These are phyloP conservation scores for Haliclona indistincta DNA, from an alignment of 37 sponge, comb jelly and placozoan genomes.

Conservation along the genomic window DNA sequence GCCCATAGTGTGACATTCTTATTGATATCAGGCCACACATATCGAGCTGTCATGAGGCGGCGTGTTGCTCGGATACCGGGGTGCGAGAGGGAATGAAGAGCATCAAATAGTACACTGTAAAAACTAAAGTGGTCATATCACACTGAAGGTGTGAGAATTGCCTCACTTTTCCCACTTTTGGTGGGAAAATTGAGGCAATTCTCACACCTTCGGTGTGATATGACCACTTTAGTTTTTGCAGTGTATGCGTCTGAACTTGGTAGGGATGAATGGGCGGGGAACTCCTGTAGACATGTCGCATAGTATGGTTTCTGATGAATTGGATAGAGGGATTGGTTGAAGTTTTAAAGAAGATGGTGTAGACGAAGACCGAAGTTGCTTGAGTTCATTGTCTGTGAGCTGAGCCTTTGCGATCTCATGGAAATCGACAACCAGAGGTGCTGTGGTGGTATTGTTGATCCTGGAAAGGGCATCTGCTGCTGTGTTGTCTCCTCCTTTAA, in stretches of 20 bases:
- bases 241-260: slow-evolving; percentile 19
- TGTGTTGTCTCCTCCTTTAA: not conserved
- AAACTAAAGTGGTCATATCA: no score
- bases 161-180: no score
- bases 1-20: slow-evolving; percentile 38
- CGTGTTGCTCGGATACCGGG: slow-evolving; percentile 61
- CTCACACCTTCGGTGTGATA: no score
- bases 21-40: slow-evolving; percentile 59
- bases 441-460: slow-evolving; percentile 22
- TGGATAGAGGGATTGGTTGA: slow-evolving; percentile 22
- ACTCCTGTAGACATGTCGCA: slow-evolving; percentile 47
- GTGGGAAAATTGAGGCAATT: no score
- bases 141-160: no score
- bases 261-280: slow-evolving; percentile 45
- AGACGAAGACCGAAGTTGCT: not conserved
- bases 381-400: not conserved
- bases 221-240: no score
- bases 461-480: slow-evolving; percentile 49
- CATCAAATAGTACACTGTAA: slow-evolving; percentile 30
- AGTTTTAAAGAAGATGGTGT: slow-evolving; percentile 15
- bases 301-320: slow-evolving; percentile 6
- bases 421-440: slow-evolving; percentile 7
- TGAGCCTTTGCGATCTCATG: slow-evolving; percentile 3
- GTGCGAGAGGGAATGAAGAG: slow-evolving; percentile 43
- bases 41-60: slow-evolving; percentile 40